phyloP scores from a whole-genome alignment of 37 sponge, comb jelly and placozoan genomes.

The Dysidea cf. avara region DNA sequence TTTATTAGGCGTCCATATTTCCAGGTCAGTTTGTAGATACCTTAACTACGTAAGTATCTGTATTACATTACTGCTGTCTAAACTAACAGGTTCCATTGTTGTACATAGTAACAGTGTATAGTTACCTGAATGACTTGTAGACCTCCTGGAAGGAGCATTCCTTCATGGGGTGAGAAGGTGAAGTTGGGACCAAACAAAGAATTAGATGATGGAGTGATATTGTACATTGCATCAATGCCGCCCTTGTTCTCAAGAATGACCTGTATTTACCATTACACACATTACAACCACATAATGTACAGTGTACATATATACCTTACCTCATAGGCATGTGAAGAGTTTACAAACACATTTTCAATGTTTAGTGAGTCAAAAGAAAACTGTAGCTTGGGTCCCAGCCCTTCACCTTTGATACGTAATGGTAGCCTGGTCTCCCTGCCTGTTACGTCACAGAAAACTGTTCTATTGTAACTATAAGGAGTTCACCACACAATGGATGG shows the following conservation, averaged over 20 bases:
- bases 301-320: constrained; percentile 23
- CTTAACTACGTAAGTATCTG: background rate
- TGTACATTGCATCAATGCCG: constrained; percentile 79
- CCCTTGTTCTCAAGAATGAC: constrained; percentile 91
- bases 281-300: background rate
- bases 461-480: constrained; percentile 39
- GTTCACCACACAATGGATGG: background rate
- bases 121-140: constrained; percentile 89
- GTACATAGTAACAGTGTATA: constrained; percentile 3
- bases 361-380: constrained; percentile 92
- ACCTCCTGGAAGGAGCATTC: constrained; percentile 79
- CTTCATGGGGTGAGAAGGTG: constrained; percentile 79
- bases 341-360: constrained; percentile 94
- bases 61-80: background rate
- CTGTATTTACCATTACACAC: constrained; percentile 12
- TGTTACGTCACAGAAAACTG: constrained; percentile 90
- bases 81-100: background rate
- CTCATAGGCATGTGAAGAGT: constrained; percentile 94
- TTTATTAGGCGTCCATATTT: too few relatives aligned
- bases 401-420: constrained; percentile 85
- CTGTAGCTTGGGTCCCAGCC: constrained; percentile 80
- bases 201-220: constrained; percentile 30
- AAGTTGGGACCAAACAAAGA: constrained; percentile 90
- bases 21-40: too few relatives aligned
- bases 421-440: constrained; percentile 95